These are phyloP conservation scores for Aleiodes testaceus DNA, from an alignment of 2,888 invertebrate genomes.

Conservation along the genomic window DNA sequence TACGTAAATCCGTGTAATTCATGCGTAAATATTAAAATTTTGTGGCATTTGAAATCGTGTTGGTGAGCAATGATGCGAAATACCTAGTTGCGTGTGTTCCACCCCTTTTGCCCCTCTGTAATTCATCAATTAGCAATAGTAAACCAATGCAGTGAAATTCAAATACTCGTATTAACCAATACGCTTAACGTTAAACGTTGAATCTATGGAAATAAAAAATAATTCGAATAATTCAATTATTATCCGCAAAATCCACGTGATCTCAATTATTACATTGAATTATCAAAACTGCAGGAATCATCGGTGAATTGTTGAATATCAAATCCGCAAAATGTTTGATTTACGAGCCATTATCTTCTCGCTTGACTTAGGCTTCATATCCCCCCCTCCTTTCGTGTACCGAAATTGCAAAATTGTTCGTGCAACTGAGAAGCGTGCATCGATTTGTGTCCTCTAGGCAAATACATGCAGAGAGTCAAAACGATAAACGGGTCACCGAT, in stretches of 20 bases:
- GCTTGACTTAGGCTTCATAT: constrained; percentile 53
- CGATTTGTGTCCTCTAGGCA: constrained; percentile 42
- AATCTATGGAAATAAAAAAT: no score
- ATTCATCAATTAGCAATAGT: constrained; percentile 23
- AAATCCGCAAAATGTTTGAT: constrained; percentile 45
- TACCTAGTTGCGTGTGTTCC: constrained; percentile 20
- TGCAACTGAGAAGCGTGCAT: constrained; percentile 50
- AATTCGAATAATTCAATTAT: no score
- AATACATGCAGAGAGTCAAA: constrained; percentile 17
- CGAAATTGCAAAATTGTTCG: constrained; percentile 47
- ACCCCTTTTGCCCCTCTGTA: background rate
- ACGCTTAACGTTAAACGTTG: no score
- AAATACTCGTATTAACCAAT: no score
- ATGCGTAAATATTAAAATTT: background rate
- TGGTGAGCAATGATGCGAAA: constrained; percentile 16
- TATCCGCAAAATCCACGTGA: no score
- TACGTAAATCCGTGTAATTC: no score
- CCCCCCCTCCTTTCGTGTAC: no score
- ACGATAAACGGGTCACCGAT: constrained; percentile 26
- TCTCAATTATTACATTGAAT: background rate
- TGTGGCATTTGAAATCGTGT: constrained; percentile 8
- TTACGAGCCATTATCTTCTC: constrained; percentile 52
- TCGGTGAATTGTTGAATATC: constrained; percentile 13
- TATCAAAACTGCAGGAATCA: background rate
- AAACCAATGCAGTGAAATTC: background rate